Evolutionary conservation across 1,140 invertebrate genomes (phyloP), one percentile per base, ranked within the genome.

Genomic region (Megalonaias nervosa): DNA sequence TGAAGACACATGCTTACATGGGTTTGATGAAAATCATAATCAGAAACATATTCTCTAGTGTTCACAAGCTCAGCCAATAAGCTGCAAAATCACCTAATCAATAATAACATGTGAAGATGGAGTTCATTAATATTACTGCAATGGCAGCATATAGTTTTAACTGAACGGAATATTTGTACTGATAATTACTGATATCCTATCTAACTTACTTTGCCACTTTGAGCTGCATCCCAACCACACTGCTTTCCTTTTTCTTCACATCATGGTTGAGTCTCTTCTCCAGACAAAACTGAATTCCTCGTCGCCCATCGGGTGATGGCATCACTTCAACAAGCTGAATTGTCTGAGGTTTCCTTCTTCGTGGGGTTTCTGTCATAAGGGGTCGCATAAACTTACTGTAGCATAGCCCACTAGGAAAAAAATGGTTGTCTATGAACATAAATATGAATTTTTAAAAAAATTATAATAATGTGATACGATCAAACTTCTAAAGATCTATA

Each of bases 241-340:
- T 48, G 38, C 38, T 48, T 48, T 48, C 38, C 38, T 48, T 48
- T 48, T 48, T 48, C 48, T 67, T 14, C 31, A 38, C 15, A 56
- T 61, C 59, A 48, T 56, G 38, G 60, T 31, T 16, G 12, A 26
- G 23, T 61, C 17, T 71, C 38, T 82, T 83, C 31, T 82, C 80
- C 23, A 82, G 60, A 21, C 66, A 61, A 57, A 81, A 84, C 66
- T 84, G 81, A n/a, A 82, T 70, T 1, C 84, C 85, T 82, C 93
- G 90, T 71, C 82, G 81, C 83, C 84, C 92, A 88, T 92, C 92
- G 16, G 90, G 91, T 19, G 86, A 87, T 11, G 89, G 83, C 69
- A 95, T 94, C 80, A 96, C 94, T 86, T 96, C 95, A 4, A 96
- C 94, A 58, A 96, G 90, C 73, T 95, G 93, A 75, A 96, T 96